phyloP scores from a whole-genome alignment of 2,888 invertebrate species.

The Epinotia brunnichana region DNA sequence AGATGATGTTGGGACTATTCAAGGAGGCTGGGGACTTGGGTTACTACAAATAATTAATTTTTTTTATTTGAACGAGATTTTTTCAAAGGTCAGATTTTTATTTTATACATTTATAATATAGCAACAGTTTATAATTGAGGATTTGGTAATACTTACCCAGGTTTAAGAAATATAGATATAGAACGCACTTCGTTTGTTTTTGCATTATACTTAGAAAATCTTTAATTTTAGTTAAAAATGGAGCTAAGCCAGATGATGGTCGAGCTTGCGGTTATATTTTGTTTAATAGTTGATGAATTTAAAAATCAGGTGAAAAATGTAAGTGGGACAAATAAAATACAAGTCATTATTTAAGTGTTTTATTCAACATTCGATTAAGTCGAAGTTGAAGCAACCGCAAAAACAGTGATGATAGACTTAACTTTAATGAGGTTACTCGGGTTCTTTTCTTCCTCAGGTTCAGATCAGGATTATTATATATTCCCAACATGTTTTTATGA shows the following conservation, averaged over 20 bases:
- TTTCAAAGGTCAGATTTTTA: too few species aligned
- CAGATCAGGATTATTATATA: too few species aligned
- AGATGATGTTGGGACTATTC: constrained; percentile 83
- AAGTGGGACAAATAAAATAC: background rate
- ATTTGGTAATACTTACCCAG: too few species aligned
- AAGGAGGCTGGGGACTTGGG: constrained; percentile 73
- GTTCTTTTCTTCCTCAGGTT: too few species aligned
- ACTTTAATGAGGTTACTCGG: too few species aligned
- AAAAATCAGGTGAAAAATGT: background rate
- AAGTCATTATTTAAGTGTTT: background rate
- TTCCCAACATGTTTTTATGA: too few species aligned
- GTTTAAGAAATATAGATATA: background rate
- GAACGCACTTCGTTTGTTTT: background rate
- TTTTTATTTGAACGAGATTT: background rate
- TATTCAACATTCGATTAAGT: background rate
- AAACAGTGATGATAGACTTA: too few species aligned
- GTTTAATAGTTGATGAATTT: background rate
- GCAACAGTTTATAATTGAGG: too few species aligned
- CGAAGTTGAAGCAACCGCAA: background rate
- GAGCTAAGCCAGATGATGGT: background rate
- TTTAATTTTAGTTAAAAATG: background rate
- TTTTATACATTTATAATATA: too few species aligned
- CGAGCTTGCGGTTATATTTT: constrained; percentile 11
- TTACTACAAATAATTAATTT: constrained; percentile 62
- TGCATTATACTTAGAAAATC: background rate